Evolutionary conservation across 53 echinoderm and acorn worm species (phyloP), one percentile per base, ranked within the genome.

Genomic region (Holothuria leucospilota): DNA sequence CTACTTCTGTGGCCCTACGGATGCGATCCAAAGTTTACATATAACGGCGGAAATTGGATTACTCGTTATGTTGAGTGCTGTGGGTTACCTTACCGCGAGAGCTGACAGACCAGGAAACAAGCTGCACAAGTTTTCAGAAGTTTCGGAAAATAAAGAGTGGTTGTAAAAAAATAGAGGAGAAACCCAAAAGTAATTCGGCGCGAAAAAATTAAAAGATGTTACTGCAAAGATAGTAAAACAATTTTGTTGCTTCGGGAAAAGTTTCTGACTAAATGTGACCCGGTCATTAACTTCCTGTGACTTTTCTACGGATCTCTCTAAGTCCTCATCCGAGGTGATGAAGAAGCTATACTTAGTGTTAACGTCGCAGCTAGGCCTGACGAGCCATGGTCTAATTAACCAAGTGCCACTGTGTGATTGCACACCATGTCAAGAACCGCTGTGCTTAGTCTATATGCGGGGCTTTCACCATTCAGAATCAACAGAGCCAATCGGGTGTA

Each of bases 221-320:
- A 46, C 46, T 11, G 11, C 46, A 46, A 46, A 46, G 46, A 46
- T 46, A 46, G 46, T 46, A 46, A 46, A 46, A 46, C 46, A 46
- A 46, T 46, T 46, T 46, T 46, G 21, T 72, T 20, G 42, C 72
- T 78, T 78, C 59, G 29, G 78, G 53, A 78, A 78, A 56, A 78
- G 78, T 78, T 78, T 78, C 53, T 78, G 25, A 30, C 78, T 10
- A 15, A 16, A 59, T 53, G 51, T 78, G 78, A 78, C 78, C 78
- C 58, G 78, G 78, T 78, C 78, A 78, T 49, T 29, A 78, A 78
- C 78, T 56, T 59, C 53, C 56, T 51, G 12, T 78, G 56, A 78
- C 59, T 78, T 78, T 77, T 78, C 78, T 78, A 78, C 78, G 78
- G 78, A 78, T 53, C 78, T 78, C 30, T 15, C 78, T 27, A 74